Conservation (phyloP, 2,113 vertebrate species). For the Oncorhynchus gorbuscha region DNA sequence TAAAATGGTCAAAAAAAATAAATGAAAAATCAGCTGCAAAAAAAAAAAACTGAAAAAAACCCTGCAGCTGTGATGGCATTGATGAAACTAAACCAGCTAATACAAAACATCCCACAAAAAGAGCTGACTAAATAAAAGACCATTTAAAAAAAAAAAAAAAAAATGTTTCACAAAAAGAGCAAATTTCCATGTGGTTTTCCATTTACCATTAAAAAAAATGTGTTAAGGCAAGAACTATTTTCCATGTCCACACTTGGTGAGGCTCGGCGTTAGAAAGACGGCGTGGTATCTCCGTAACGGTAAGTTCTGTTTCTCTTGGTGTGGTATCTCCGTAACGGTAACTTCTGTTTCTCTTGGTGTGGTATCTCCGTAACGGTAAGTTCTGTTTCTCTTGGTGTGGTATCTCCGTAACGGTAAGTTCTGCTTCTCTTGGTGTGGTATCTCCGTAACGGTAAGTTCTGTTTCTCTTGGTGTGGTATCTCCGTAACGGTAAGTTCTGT, state of each 20-base stretch:
- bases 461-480: no score
- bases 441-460: neutral
- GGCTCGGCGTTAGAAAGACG: neutral
- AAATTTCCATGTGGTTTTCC: constrained; percentile 57
- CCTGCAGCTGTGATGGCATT: constrained; percentile 46
- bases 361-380: no score
- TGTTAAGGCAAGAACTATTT: neutral
- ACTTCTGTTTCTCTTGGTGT: no score
- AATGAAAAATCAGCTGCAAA: constrained; percentile 67
- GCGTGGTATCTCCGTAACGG: neutral
- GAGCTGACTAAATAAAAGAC: constrained; percentile 72
- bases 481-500: no score
- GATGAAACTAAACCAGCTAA: constrained; percentile 22
- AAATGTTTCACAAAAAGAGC: constrained; percentile 83
- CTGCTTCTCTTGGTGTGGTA: no score
- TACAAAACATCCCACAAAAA: constrained; percentile 60
- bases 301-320: no score
- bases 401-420: neutral
- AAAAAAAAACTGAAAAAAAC: constrained; percentile 38
- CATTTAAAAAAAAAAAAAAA: constrained; percentile 66
- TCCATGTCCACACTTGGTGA: constrained; percentile 37
- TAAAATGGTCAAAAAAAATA: constrained; percentile 89
- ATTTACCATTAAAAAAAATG: neutral
- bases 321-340: no score
- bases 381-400: no score